These are phyloP conservation scores for Drosophila engyochracea DNA, from an alignment of 2,888 invertebrate genomes.

Conservation along the genomic window DNA sequence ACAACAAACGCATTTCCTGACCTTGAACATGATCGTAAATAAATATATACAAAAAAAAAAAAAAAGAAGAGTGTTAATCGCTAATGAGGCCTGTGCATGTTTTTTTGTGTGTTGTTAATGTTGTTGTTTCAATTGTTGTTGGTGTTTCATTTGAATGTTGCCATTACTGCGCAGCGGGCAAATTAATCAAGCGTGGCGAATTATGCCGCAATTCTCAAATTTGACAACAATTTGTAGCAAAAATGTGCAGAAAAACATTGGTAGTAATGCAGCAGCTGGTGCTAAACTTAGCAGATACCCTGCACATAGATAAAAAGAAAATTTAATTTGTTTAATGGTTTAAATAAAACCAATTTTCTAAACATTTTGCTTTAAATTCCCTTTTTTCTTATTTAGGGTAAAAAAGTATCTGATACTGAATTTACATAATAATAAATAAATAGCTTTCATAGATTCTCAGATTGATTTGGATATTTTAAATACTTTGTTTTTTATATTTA, in stretches of 20 bases:
- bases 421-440: too few relatives aligned
- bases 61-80: slow-evolving; percentile 52
- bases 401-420: neutral
- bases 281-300: neutral
- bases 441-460: neutral
- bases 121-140: slow-evolving; percentile 27
- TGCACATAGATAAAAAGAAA: neutral
- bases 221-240: slow-evolving; percentile 78
- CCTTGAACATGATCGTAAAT: slow-evolving; percentile 67
- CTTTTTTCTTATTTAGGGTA: neutral
- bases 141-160: slow-evolving; percentile 30
- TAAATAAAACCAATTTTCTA: neutral
- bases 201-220: slow-evolving; percentile 63
- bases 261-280: neutral
- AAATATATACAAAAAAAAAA: slow-evolving; percentile 39
- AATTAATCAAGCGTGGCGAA: slow-evolving; percentile 77
- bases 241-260: slow-evolving; percentile 43
- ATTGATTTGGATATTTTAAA: neutral
- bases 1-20: slow-evolving; percentile 68
- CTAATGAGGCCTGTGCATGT: slow-evolving; percentile 68
- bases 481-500: neutral
- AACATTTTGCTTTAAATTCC: neutral
- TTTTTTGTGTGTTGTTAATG: slow-evolving; percentile 12
- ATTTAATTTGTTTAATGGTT: too few relatives aligned
- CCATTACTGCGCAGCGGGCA: slow-evolving; percentile 71